Evolutionary conservation across 2,888 invertebrate genomes (phyloP), one percentile per base, ranked within the genome.

Genomic region (Deroplatys truncata): DNA sequence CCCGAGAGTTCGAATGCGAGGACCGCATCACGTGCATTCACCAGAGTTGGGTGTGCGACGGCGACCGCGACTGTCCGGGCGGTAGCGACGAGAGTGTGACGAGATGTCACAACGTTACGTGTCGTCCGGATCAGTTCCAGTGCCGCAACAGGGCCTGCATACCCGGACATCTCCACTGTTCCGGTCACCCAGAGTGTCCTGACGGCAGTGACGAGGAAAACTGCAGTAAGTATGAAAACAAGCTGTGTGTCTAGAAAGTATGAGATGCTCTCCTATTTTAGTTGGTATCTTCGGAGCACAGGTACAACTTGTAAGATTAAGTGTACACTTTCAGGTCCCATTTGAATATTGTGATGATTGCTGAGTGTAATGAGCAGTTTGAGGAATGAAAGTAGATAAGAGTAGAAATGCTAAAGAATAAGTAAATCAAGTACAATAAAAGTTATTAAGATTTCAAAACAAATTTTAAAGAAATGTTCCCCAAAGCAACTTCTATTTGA

Each of bases 131-230:
- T 94, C 98, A 98, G 93, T 98, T 98, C 93, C 97, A 97, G 92
- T 98, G 98, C 93, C 95, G 95, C 87, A 92, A 92, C 90, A 95
- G 95, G 90, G 96, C 96, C 91, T 98, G 98, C 92, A 97, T 98
- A 91, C 95, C 97, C 56, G 97, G 97, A 2, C 96, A 97, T 91
- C 94, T 98, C 91, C 96, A 96, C 92, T 98, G 98, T 93, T 97
- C 98, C 91, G 98, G 98, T 0, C 95, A 96, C 87, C 93, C 95
- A 31, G 98, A 98, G 92, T 98, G 98, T 92, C 93, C 95, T 0
- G 98, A 98, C 93, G 96, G 96, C 91, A 97, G 97, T 92, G 98
- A 98, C 93, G 98, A 98, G 93, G 93, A 95, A 86, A 96, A 97
- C 92, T 98, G 98, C 94, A 96, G 96, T 96, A 93, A 95, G 95